Conservation (phyloP, 2,113 vertebrate genomes). For the Hemiprocne comata region DNA sequence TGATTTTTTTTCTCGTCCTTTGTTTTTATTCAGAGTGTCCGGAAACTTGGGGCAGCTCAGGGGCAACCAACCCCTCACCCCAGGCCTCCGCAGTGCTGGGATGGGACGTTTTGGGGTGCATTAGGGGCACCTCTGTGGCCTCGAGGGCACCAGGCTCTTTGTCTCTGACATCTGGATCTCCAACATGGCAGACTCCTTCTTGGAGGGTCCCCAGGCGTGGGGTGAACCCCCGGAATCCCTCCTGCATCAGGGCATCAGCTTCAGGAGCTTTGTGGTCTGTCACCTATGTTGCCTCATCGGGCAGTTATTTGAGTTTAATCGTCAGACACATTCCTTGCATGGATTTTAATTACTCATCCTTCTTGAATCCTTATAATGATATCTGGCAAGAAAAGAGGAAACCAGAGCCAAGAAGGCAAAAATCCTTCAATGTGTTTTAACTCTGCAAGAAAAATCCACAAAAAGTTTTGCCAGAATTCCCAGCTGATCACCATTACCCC, state of each 20-base stretch:
- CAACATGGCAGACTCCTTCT: neutral
- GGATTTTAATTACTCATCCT: slow-evolving; percentile 42
- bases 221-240: neutral
- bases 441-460: neutral
- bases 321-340: neutral
- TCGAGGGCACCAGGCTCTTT: neutral
- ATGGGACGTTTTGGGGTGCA: neutral
- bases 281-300: neutral
- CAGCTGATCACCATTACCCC: neutral
- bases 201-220: neutral
- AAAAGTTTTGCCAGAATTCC: neutral
- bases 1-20: neutral
- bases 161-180: neutral
- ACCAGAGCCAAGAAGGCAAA: neutral
- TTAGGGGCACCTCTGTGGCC: too few relatives aligned
- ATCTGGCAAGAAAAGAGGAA: neutral
- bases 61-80: neutral
- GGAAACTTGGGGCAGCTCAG: rapidly evolving
- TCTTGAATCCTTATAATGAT: neutral
- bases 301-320: neutral
- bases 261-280: neutral
- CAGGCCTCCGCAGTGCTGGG: neutral
- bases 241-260: neutral
- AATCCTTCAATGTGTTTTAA: neutral
- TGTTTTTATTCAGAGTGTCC: neutral